A percentile compares a stretch with the other conserved stretches of the same genome.
phyloP scores from a whole-genome alignment of 2,888 invertebrate genomes.

The Xanthorhoe designata region DNA sequence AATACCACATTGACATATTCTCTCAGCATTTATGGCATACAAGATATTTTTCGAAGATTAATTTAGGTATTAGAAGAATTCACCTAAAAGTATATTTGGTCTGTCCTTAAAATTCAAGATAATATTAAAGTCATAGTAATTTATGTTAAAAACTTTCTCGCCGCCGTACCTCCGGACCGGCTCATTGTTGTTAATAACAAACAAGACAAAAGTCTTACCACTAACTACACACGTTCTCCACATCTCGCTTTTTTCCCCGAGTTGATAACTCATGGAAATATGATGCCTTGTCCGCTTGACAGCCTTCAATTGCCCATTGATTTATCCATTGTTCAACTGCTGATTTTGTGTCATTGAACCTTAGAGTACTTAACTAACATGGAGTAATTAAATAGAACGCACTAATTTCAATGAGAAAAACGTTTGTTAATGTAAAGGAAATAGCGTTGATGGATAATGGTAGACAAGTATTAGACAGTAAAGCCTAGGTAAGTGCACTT shows the following conservation, averaged over 20 bases:
- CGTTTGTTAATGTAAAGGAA: no score
- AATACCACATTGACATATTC: no score
- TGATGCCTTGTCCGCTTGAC: slow-evolving; percentile 54
- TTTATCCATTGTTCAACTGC: slow-evolving; percentile 38
- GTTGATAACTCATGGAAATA: slow-evolving; percentile 55
- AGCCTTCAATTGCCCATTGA: slow-evolving; percentile 48
- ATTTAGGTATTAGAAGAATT: neutral
- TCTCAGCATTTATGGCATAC: no score
- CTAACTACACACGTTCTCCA: slow-evolving; percentile 70
- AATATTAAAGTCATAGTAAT: neutral
- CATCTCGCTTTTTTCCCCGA: slow-evolving; percentile 54
- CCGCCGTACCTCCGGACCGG: slow-evolving; percentile 52
- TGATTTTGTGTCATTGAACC: slow-evolving; percentile 10
- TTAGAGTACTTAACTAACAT: neutral
- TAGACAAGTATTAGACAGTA: no score
- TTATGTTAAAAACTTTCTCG: slow-evolving; percentile 38
- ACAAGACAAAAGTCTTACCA: slow-evolving; percentile 76
- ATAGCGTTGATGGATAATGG: no score
- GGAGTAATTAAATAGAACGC: no score
- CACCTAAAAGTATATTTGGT: neutral
- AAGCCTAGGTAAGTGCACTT: no score
- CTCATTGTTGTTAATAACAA: slow-evolving; percentile 80
- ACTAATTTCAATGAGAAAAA: neutral
- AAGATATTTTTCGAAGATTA: no score
- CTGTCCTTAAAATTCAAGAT: neutral